Base-by-base conservation (phyloP, 2,888 invertebrate genomes). In the Anagyrus pseudococci region DNA sequence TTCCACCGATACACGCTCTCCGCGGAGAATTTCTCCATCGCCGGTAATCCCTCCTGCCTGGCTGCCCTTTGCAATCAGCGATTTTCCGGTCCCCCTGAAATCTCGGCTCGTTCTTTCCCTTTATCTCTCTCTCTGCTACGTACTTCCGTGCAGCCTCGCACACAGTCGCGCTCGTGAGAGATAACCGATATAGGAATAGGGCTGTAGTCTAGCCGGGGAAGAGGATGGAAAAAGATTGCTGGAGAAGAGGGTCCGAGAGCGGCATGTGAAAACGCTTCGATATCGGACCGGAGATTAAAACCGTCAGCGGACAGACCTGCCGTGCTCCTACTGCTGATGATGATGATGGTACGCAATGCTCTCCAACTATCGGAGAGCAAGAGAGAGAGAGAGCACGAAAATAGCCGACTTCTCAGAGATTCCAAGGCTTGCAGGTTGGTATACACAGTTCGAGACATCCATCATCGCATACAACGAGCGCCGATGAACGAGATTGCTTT, bases 221-320 rank as follows among this genome's bases (percentile, higher is more conserved):
- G 41, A 50, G 22, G 43, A 43, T 17, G 58, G 29, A 29, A 29
- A 29, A 47, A 19, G 10, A n/a, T n/a, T n/a, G n/a, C n/a, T 13
- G 25, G 25, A 20, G 15, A 40, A 17, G 29, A 33, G 23, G 54
- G 41, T 17, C 19, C 17, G 46, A 20, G 3, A 46, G 46, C 15
- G 17, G 43, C 6, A 20, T 41, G 47, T 23, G 52, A 53, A 49
- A 63, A 58, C 41, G 50, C 58, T 52, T 55, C 57, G 59, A 62
- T 66, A 66, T 66, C 66, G 60, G 63, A 60, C 66, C 66, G 66
- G 66, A 66, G 66, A 66, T 66, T 66, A 63, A 66, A 66, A 60
- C 66, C 66, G 66, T 66, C 66, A 62, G 48, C 66, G 59, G 40
- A 49, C 41, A 55, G 20, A n/a, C 23, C 17, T 19, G 40, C 44